Evolutionary conservation across 2,113 vertebrate genomes (phyloP), one percentile per base, ranked within the genome.

Genomic region (Halichoerus grypus): DNA sequence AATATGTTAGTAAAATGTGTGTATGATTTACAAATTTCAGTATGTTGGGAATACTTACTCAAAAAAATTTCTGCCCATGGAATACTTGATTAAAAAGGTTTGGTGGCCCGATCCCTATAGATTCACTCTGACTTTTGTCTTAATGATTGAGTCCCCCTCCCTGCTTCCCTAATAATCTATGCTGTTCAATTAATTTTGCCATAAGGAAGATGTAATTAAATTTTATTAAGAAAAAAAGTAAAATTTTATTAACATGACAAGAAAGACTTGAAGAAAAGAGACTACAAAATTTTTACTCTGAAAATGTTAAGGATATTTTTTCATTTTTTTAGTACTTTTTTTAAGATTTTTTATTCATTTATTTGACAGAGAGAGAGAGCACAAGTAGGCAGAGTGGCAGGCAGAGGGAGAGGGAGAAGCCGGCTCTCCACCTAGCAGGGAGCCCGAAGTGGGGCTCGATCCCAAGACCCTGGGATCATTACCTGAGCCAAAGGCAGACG

Each of bases 201-300:
- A 77, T 71, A 55, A 85, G 63, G 33, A 79, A 94, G 93, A 51
- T 6, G 59, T n/a, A 88, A 72, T 69, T 91, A 63, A 26, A 49
- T 95, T 79, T 90, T 86, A 80, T 65, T 92, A 39, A 65, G 77
- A 42, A 88, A n/a, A 77, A 72, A 88, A 91, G 57, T 91, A 88
- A 87, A 97, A 80, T 91, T 88, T 79, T 71, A 39, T 80, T 86
- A 59, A 86, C 16, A 24, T 61, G 11, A 24, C 28, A 61, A 61
- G 51, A 71, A 94, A 94, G 36, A 4, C 31, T 81, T 92, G 39
- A 72, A n/a, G 71, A 89, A 92, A 96, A 86, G 72, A 93, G 36
- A 94, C 36, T 65, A 4, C 53, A 57, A 88, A 95, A 65, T 69
- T 71, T n/a, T 85, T 72, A 57, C 4, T 92, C 19, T 67, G 39